Base-by-base conservation (phyloP, 2,113 vertebrate genomes). In the Gila orcuttii region DNA sequence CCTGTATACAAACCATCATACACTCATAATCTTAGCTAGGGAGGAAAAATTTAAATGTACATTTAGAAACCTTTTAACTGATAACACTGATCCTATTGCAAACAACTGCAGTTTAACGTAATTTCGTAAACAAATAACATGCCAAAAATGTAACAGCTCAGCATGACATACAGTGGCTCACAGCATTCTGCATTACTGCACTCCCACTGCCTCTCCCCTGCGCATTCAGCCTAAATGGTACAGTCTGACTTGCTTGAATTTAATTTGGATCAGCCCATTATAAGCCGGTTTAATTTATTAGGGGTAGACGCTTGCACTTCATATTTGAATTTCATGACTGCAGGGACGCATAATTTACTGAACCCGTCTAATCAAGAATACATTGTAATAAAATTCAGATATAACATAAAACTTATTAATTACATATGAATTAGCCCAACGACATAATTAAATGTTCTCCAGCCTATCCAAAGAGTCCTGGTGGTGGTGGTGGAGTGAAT, bases 201-300 rank as follows among this genome's bases (percentile, higher is more conserved):
- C 25, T 60, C 78, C 68, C 21, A 17, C 66, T 73, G 69, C 25
- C 6, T 62, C 84, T 64, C 91, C 89, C 90, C 90, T 83, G 66
- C 86, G 79, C 60, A 75, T 86, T 86, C 52, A 25, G 31, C 23
- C 57, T 45, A 55, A 90, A 84, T 92, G 91, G 91, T 91, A 92
- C 86, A 45, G 84, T 88, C 91, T 84, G 25, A n/a, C 33, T 86
- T 86, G 81, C 57, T 84, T 85, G 79, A 82, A 85, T 39, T 77
- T 87, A 90, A 87, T 87, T 84, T 82, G 89, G 90, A 77, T 71
- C 85, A 90, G 85, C 77, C 90, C 87, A 92, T 84, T 86, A 42
- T 77, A 39, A 36, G 83, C 86, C 52, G 64, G 52, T 82, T 69
- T 74, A 78, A 78, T 81, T 64, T 85, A 74, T 66, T 55, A 85